Evolutionary conservation across 2,888 invertebrate species (phyloP).

Genomic region (Hydraecia micacea): DNA sequence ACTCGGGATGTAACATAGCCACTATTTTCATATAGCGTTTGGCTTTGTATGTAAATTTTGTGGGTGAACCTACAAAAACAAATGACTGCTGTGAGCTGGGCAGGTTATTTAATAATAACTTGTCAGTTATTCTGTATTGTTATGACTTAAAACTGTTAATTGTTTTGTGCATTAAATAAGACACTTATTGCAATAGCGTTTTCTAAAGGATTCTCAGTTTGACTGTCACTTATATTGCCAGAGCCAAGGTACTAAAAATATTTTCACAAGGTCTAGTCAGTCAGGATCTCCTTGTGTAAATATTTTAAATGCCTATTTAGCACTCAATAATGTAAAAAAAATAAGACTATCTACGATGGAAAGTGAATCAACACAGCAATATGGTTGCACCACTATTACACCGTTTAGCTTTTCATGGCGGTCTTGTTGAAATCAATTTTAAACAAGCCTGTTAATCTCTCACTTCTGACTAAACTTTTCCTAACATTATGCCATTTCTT

Average conservation of each 20-base stretch:
- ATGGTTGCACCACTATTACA: not conserved
- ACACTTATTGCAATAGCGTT: not conserved
- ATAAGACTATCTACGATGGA: not conserved
- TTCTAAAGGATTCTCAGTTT: not conserved
- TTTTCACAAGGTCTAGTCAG: not conserved
- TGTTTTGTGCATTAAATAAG: not conserved
- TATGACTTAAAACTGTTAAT: not conserved
- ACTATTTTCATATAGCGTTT: constrained; percentile 20
- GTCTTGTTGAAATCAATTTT: not conserved
- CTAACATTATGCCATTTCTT: not conserved
- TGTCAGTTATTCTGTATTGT: constrained; percentile 19
- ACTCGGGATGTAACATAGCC: constrained; percentile 1
- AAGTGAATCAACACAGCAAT: not conserved
- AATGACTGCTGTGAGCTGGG: constrained; percentile 30
- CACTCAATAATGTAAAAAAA: not conserved
- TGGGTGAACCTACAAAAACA: constrained; percentile 44
- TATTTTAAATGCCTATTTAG: not conserved
- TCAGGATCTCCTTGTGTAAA: not conserved
- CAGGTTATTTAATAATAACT: constrained; percentile 15
- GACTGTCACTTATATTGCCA: not conserved
- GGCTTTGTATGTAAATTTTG: constrained; percentile 58
- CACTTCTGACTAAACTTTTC: not conserved
- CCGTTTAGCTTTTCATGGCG: not conserved
- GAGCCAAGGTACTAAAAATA: not conserved
- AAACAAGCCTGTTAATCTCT: not conserved